Evolutionary conservation across 2,888 invertebrate species (phyloP).

Genomic region (Idaea straminata): DNA sequence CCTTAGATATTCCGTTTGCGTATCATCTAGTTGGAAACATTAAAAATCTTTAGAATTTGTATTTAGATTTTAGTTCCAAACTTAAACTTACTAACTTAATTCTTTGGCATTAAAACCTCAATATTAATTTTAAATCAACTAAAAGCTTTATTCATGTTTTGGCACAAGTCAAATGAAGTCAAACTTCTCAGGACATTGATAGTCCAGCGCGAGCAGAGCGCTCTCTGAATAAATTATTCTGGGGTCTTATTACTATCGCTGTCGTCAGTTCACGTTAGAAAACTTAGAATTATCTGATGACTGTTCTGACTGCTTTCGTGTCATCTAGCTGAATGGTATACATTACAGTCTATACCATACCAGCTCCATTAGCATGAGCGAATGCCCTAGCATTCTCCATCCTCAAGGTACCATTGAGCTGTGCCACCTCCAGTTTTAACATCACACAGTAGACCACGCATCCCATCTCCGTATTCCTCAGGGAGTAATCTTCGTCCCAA

Average conservation of each 20-base stretch:
- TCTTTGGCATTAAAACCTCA: no score
- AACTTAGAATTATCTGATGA: no score
- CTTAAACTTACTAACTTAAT: background rate
- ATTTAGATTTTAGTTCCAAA: background rate
- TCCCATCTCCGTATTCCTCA: constrained; percentile 33
- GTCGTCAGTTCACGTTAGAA: no score
- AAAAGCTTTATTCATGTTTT: no score
- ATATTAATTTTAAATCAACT: no score
- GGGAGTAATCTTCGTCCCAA: constrained; percentile 5
- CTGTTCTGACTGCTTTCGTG: no score
- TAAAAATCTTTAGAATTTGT: background rate
- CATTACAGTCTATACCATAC: constrained; percentile 24
- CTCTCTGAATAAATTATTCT: no score
- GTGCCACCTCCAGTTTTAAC: constrained; percentile 33
- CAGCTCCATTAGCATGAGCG: constrained; percentile 36
- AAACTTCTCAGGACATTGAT: no score
- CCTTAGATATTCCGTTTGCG: background rate
- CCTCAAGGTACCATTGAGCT: constrained; percentile 22
- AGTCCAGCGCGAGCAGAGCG: no score
- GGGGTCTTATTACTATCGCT: no score
- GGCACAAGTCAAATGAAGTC: no score
- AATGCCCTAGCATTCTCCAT: constrained; percentile 30
- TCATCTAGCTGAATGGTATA: no score
- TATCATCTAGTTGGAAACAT: background rate
- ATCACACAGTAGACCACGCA: constrained; percentile 42